Evolutionary conservation across 2,113 vertebrate species (phyloP).

Genomic region (Melanocharis versteri): DNA sequence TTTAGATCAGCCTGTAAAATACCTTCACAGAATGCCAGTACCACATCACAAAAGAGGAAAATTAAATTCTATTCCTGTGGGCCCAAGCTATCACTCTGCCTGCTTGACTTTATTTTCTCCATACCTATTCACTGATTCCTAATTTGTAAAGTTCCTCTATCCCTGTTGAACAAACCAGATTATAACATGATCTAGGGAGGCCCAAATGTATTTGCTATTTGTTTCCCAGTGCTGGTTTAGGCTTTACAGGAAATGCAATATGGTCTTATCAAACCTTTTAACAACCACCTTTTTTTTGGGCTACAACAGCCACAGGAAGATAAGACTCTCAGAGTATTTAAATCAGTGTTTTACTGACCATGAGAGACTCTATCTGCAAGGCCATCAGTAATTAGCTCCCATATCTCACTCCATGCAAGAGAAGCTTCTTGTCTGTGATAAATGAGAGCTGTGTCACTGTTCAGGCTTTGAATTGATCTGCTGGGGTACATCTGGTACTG

Average conservation of each 20-base stretch:
- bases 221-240: background rate
- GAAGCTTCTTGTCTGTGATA: background rate
- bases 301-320: background rate
- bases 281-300: background rate
- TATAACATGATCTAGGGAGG: background rate
- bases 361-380: background rate
- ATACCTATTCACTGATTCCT: background rate
- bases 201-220: background rate
- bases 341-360: constrained; percentile 20
- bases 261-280: background rate
- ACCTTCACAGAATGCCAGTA: background rate
- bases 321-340: background rate
- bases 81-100: background rate
- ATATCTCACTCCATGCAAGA: background rate
- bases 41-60: background rate
- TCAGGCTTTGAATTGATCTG: background rate
- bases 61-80: background rate
- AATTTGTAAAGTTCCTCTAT: background rate
- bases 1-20: background rate
- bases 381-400: background rate
- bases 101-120: background rate
- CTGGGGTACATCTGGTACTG: background rate
- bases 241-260: background rate
- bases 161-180: background rate
- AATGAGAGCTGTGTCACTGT: background rate